A percentile compares a stretch with the other conserved stretches of the same genome.
phyloP scores from a whole-genome alignment of 2,797 vertebrate species.

The Cercopithecus mitis region DNA sequence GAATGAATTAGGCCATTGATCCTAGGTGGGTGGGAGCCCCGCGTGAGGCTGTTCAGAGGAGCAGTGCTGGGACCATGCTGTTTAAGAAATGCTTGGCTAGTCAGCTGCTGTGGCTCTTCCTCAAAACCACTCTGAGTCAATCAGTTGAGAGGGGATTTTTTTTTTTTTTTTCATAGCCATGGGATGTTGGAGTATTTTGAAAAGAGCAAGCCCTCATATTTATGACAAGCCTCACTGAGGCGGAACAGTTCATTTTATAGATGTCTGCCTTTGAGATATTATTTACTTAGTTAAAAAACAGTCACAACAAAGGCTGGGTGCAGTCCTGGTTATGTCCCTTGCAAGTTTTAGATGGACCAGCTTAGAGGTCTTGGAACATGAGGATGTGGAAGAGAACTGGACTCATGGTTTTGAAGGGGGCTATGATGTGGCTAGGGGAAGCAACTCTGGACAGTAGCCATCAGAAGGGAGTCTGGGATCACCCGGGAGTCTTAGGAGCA shows the following conservation, averaged over 20 bases:
- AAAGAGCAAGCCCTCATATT: conserved; percentile 68
- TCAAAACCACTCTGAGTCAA: not conserved
- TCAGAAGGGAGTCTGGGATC: not conserved
- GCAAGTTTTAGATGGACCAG: conserved; percentile 20
- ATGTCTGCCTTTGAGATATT: conserved; percentile 75
- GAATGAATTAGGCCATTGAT: conserved; percentile 52
- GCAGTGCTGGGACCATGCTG: not conserved
- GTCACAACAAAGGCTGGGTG: not conserved
- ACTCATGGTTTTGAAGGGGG: rapidly evolving
- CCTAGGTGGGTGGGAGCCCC: not conserved
- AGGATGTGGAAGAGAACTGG: not conserved
- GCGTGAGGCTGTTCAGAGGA: not conserved
- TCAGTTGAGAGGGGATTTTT: conserved; percentile 34
- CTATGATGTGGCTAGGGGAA: not conserved
- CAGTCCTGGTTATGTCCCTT: not conserved
- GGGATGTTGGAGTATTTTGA: conserved; percentile 39
- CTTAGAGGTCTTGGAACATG: not conserved
- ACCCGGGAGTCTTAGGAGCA: not conserved
- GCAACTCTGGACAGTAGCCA: rapidly evolving
- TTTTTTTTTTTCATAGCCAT: conserved; percentile 40
- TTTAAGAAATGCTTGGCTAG: not conserved
- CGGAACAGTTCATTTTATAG: conserved; percentile 76
- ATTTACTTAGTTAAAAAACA: conserved; percentile 66
- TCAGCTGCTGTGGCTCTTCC: conserved; percentile 11
- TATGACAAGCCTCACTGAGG: conserved; percentile 65